Percentiles rank a stretch among this genome's conserved stretches.
Conservation (phyloP, 53 echinoderm and acorn worm species). For the Stichopus horrens region DNA sequence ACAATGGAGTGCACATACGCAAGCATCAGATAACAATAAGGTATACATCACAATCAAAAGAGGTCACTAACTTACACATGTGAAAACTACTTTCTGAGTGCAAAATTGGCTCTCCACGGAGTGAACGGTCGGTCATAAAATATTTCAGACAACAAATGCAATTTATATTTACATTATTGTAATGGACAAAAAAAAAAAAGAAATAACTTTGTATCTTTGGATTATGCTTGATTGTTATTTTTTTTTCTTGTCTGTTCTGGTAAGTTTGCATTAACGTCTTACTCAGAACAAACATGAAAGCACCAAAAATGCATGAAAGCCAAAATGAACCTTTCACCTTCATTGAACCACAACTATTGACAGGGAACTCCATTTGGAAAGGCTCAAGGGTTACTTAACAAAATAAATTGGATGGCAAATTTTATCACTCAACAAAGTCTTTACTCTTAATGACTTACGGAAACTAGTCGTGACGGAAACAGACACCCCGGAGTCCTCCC, state of each 20-base stretch:
- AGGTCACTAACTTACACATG: no score
- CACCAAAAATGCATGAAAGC: slow-evolving; percentile 27
- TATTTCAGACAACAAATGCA: slow-evolving; percentile 25
- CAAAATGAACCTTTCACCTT: neutral
- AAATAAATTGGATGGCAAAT: neutral
- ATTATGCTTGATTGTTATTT: slow-evolving; percentile 6
- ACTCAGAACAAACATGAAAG: slow-evolving; percentile 15
- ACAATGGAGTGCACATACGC: no score
- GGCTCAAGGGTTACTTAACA: neutral
- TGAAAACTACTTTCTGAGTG: no score
- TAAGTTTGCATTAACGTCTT: neutral
- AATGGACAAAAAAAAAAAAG: neutral
- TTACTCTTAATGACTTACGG: no score
- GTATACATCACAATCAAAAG: no score
- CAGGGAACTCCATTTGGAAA: neutral
- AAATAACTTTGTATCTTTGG: slow-evolving; percentile 12
- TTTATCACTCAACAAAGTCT: no score
- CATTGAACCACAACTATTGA: neutral
- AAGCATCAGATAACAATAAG: no score
- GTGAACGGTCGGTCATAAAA: neutral
- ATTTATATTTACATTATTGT: slow-evolving; percentile 25
- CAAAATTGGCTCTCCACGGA: no score
- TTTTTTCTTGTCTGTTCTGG: neutral
- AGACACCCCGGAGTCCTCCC: no score
- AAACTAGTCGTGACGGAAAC: no score